Evolutionary conservation across 2,797 vertebrate genomes (phyloP).

Genomic region (Sebastes goodei): DNA sequence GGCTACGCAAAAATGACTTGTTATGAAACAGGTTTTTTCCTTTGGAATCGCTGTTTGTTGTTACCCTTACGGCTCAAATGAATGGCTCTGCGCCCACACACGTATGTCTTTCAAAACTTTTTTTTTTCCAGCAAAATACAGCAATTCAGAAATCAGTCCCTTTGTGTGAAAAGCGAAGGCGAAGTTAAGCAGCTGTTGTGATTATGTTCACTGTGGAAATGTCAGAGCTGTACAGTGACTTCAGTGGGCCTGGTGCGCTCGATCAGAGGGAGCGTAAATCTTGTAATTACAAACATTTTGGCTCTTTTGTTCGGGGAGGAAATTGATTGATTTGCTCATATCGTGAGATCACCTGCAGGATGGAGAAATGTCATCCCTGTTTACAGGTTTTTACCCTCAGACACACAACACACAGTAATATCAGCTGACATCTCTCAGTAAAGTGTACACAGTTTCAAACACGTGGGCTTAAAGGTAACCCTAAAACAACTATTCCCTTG

Average conservation of each 20-base stretch:
- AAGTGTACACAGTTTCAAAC: neutral
- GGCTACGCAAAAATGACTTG: slow-evolving; percentile 16
- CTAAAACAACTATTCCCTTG: neutral
- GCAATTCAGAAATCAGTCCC: slow-evolving; percentile 4
- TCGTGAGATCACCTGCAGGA: slow-evolving; percentile 33
- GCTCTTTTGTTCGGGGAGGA: slow-evolving; percentile 41
- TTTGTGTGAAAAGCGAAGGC: slow-evolving; percentile 24
- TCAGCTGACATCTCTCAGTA: slow-evolving; percentile 15
- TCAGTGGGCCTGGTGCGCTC: slow-evolving; percentile 31
- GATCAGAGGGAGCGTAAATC: slow-evolving; percentile 42
- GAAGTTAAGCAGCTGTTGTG: slow-evolving; percentile 42
- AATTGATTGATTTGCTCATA: slow-evolving; percentile 60
- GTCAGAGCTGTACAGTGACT: slow-evolving; percentile 34
- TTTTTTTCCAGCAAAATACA: neutral
- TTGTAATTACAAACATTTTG: slow-evolving; percentile 58
- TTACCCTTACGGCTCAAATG: slow-evolving; percentile 22
- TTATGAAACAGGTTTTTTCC: slow-evolving; percentile 19
- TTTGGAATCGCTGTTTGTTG: slow-evolving; percentile 15
- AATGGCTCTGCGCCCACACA: neutral
- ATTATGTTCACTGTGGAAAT: slow-evolving; percentile 45
- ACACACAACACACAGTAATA: slow-evolving; percentile 11
- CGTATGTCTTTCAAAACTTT: neutral
- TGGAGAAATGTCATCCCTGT: slow-evolving; percentile 39
- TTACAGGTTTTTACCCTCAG: slow-evolving; percentile 14
- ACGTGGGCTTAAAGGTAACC: neutral